phyloP scores from a whole-genome alignment of 2,797 vertebrate species.

The Sciurus vulgaris region DNA sequence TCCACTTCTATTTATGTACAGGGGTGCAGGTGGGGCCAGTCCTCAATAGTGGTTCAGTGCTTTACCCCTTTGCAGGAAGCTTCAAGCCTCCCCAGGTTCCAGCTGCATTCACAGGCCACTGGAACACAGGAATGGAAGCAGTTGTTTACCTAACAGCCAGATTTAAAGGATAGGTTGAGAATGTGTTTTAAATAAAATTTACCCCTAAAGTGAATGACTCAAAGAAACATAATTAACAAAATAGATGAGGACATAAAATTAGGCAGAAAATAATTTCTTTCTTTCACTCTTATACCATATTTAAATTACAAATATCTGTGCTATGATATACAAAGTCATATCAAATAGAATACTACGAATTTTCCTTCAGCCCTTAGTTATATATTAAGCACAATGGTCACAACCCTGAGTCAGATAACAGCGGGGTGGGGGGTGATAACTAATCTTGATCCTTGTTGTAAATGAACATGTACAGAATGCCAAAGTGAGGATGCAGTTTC shows the following conservation, averaged over 20 bases:
- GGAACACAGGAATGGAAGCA: conserved; percentile 69
- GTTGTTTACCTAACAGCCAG: conserved; percentile 78
- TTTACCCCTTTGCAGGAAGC: conserved; percentile 74
- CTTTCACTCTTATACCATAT: conserved; percentile 67
- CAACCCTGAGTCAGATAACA: neutral
- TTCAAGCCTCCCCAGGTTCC: conserved; percentile 65
- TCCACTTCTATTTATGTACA: conserved; percentile 65
- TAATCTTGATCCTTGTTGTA: neutral
- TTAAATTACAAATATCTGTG: conserved; percentile 79
- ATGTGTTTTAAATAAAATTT: conserved; percentile 83
- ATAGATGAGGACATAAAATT: conserved; percentile 70
- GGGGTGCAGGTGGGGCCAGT: conserved; percentile 49
- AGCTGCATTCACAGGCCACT: conserved; percentile 72
- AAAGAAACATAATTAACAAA: conserved; percentile 71
- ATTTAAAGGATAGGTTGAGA: conserved; percentile 74
- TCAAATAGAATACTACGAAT: conserved; percentile 10
- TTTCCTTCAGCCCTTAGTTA: conserved; percentile 5
- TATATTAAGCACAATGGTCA: neutral
- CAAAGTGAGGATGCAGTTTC: neutral
- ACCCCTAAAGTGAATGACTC: conserved; percentile 68
- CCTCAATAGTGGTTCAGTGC: conserved; percentile 70
- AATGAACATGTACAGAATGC: neutral
- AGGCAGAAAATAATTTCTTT: conserved; percentile 70
- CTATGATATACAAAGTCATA: neutral
- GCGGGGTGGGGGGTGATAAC: neutral